phyloP scores from a whole-genome alignment of 2,888 invertebrate genomes.

The Escarpia spicata region DNA sequence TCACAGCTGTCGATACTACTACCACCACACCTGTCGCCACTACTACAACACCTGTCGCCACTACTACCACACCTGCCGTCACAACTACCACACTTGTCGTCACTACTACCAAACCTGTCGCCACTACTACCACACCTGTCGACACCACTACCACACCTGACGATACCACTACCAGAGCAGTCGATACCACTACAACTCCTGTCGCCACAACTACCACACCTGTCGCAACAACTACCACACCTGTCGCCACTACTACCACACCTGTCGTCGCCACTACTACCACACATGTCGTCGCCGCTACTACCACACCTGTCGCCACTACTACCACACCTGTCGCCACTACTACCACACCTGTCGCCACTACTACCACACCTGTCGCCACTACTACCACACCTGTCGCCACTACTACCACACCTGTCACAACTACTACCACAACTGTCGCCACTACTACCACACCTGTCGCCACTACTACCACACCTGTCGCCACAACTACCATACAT shows the following conservation, averaged over 20 bases:
- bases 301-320: background rate
- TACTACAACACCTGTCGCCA: too few species aligned
- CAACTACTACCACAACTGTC: background rate
- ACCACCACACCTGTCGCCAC: too few species aligned
- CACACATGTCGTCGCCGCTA: background rate
- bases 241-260: background rate
- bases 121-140: background rate
- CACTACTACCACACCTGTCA: background rate
- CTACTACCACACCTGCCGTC: too few species aligned
- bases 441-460: too few species aligned
- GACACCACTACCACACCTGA: background rate
- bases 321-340: background rate
- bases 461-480: too few species aligned
- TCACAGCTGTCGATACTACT: background rate
- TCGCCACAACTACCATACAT: too few species aligned
- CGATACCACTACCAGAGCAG: background rate
- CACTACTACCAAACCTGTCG: too few species aligned
- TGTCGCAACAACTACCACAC: background rate
- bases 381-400: background rate
- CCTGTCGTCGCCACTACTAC: background rate
- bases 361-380: too few species aligned
- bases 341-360: background rate
- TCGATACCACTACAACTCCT: background rate
- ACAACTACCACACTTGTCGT: too few species aligned
- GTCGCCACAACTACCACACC: background rate